Evolutionary conservation across 2,113 vertebrate species (phyloP).

Genomic region (Pungitius pungitius): DNA sequence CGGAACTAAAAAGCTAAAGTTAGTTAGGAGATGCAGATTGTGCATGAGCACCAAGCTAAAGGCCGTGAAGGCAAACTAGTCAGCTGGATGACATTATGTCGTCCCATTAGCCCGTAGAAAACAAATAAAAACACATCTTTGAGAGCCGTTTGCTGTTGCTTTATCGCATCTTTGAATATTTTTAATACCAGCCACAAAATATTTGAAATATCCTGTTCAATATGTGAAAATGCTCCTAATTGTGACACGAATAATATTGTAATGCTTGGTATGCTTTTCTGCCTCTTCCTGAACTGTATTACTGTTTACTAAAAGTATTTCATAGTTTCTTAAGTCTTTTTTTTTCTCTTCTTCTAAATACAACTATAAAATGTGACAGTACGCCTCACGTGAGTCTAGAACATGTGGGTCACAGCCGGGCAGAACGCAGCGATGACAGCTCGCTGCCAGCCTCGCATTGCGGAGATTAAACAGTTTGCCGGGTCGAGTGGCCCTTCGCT

Average conservation of each 20-base stretch:
- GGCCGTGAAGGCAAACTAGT: background rate
- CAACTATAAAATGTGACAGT: background rate
- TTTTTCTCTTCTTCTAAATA: too few relatives aligned
- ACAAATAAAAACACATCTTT: background rate
- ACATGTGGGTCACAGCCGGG: conserved; percentile 46
- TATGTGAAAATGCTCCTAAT: background rate
- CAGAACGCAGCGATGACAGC: conserved; percentile 54
- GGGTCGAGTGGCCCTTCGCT: conserved; percentile 56
- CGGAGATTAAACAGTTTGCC: conserved; percentile 55
- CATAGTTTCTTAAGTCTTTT: background rate
- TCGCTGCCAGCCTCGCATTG: conserved; percentile 45
- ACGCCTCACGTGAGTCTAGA: conserved; percentile 1
- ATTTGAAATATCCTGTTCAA: background rate
- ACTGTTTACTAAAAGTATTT: too few relatives aligned
- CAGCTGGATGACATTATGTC: background rate
- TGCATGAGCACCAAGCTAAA: background rate
- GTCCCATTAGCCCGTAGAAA: background rate
- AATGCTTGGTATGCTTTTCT: too few relatives aligned
- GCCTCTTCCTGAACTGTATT: too few relatives aligned
- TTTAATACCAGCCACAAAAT: background rate
- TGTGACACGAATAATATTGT: background rate
- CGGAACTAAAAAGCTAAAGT: background rate
- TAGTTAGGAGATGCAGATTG: background rate
- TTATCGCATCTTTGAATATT: too few relatives aligned
- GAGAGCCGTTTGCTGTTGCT: background rate